These are phyloP conservation scores for Asbolus verrucosus DNA, from an alignment of 1,140 invertebrate species.

Conservation along the genomic window DNA sequence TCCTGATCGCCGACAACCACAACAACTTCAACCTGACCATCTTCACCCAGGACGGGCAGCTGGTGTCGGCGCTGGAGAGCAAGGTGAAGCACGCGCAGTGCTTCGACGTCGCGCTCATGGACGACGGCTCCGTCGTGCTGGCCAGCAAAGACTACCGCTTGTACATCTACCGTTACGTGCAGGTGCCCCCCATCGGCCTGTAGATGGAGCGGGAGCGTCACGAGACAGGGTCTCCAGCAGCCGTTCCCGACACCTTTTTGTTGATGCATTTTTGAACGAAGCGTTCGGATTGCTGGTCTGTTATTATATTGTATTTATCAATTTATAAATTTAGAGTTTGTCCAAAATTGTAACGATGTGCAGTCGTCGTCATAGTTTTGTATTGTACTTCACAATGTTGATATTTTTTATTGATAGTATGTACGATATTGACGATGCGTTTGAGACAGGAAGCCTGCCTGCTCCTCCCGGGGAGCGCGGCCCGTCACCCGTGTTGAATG, in stretches of 20 bases:
- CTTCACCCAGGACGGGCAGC: conserved; percentile 94
- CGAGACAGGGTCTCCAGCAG: conserved; percentile 60
- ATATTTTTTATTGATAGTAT: conserved; percentile 63
- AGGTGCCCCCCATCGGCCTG: conserved; percentile 87
- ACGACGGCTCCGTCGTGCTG: conserved; percentile 98
- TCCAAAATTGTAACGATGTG: conserved; percentile 58
- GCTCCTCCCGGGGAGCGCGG: conserved; percentile 48
- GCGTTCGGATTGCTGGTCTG: conserved; percentile 60
- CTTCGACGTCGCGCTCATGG: conserved; percentile 99
- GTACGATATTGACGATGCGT: conserved; percentile 54
- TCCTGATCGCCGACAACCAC: conserved; percentile 99
- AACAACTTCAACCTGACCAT: conserved; percentile 99
- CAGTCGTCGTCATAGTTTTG: conserved; percentile 61
- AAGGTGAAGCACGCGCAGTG: conserved; percentile 99
- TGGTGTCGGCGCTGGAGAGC: conserved; percentile 96
- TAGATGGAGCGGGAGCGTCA: conserved; percentile 64
- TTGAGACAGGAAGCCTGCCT: conserved; percentile 49
- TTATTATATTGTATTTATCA: conserved; percentile 56
- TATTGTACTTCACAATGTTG: conserved; percentile 62
- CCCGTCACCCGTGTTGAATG: conserved; percentile 60
- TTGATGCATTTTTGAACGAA: conserved; percentile 64
- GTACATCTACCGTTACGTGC: conserved; percentile 98
- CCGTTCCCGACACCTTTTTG: conserved; percentile 64
- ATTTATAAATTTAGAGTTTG: conserved; percentile 52
- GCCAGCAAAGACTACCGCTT: conserved; percentile 99